Evolutionary conservation across 2,888 invertebrate genomes (phyloP).

Genomic region (Sympetrum striolatum): DNA sequence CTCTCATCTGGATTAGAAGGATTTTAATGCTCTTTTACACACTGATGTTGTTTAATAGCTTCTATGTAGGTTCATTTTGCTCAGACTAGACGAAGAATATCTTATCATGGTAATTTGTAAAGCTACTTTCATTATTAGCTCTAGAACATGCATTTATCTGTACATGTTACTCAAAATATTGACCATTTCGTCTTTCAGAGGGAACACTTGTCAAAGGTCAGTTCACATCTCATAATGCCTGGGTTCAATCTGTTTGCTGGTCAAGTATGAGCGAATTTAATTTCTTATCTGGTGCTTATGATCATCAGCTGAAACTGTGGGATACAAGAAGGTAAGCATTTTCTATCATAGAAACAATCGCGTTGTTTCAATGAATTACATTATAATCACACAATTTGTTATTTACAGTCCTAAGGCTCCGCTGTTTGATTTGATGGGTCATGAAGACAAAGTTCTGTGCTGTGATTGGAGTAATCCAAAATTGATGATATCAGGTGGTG

Average conservation of each 20-base stretch:
- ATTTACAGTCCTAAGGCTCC: slow-evolving; percentile 83
- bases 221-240: slow-evolving; percentile 87
- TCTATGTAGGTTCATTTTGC: too few relatives aligned
- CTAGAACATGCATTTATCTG: too few relatives aligned
- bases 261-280: slow-evolving; percentile 79
- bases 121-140: too few relatives aligned
- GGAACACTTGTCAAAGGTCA: slow-evolving; percentile 86
- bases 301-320: slow-evolving; percentile 92
- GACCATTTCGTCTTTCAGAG: slow-evolving; percentile 64
- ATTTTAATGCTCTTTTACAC: too few relatives aligned
- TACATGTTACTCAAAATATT: neutral
- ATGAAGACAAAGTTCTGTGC: slow-evolving; percentile 90
- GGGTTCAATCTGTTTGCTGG: slow-evolving; percentile 93
- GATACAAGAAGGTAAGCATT: slow-evolving; percentile 80
- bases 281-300: slow-evolving; percentile 93
- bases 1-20: too few relatives aligned
- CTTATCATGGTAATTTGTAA: too few relatives aligned
- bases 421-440: slow-evolving; percentile 90
- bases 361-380: neutral
- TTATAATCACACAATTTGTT: slow-evolving; percentile 46
- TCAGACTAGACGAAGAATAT: too few relatives aligned
- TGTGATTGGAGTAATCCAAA: slow-evolving; percentile 93
- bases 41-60: too few relatives aligned
- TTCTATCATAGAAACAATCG: neutral
- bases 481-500: slow-evolving; percentile 87